phyloP scores from a whole-genome alignment of 2,888 invertebrate genomes.

The Xestia sexstrigata region DNA sequence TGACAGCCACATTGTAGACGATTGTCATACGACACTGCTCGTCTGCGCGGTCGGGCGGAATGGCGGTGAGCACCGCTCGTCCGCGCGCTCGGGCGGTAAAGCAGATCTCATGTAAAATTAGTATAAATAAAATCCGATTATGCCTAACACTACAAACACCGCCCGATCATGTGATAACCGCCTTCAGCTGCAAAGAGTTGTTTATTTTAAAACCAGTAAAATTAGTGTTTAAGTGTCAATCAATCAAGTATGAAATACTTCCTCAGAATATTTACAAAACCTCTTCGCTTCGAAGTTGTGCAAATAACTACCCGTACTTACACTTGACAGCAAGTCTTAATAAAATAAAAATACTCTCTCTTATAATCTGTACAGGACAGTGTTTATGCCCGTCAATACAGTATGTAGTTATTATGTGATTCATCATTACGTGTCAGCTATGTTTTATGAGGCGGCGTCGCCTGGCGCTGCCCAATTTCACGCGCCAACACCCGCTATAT shows the following conservation, averaged over 20 bases:
- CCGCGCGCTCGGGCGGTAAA: neutral
- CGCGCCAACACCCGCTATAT: conserved; percentile 67
- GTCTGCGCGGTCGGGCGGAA: too few relatives aligned
- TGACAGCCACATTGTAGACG: neutral
- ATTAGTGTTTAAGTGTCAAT: neutral
- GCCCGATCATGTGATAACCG: too few relatives aligned
- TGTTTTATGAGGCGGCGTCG: conserved; percentile 72
- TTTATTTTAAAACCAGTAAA: too few relatives aligned
- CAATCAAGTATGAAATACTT: neutral
- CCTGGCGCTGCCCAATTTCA: conserved; percentile 74
- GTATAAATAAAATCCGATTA: too few relatives aligned
- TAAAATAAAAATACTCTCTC: conserved; percentile 14
- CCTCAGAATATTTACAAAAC: neutral
- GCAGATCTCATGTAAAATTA: too few relatives aligned
- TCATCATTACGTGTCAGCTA: conserved; percentile 75
- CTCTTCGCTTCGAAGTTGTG: neutral
- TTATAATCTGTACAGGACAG: neutral
- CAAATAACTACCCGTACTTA: neutral
- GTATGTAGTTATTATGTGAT: conserved; percentile 65
- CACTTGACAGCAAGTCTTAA: too few relatives aligned
- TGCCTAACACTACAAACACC: too few relatives aligned
- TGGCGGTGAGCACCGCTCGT: neutral
- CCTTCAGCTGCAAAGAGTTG: too few relatives aligned
- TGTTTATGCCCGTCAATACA: conserved; percentile 35
- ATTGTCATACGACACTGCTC: neutral